Base-by-base conservation (phyloP, 2,113 vertebrate species). In the Oxyruncus cristatus region DNA sequence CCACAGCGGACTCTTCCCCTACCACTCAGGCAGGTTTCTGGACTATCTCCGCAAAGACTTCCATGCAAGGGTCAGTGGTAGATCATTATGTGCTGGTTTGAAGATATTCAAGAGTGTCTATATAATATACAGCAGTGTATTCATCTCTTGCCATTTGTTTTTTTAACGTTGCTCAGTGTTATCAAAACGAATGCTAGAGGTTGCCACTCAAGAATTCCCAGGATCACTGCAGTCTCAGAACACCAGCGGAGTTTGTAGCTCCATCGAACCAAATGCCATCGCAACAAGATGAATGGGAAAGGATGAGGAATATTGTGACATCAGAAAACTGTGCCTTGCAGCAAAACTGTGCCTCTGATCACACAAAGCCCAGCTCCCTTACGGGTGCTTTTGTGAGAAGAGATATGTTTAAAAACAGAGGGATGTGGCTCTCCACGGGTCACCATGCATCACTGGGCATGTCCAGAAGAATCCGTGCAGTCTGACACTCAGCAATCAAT, bases 371-470 rank as follows among this genome's bases (percentile, higher is more conserved):
- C 18, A 7, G 26, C 9, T 74, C 26, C 58, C 37, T 76, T 30
- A 19, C 20, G 44, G 30, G 16, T 11, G 52, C 26, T 12, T 24
- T 26, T 15, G 5, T 37, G 27, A 73, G 41, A 73, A 37, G 11
- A 82, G 21, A 62, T 0, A 3, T 12, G 11, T 30, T 58, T 23
- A 17, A 79, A 80, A 28, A 14, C 39, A 46, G 12, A 56, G 42
- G 22, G 49, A 79, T 5, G 28, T 9, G 46, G 17, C n/a, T 89
- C 27, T 55, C 10, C 44, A 14, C 11, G 18, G 24, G 14, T 23
- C 63, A 32, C 46, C 15, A 24, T 1, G 0, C 22, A 44, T 19
- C 20, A 8, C 14, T 28, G 30, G 33, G 6, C 26, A 53, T 0
- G 1, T 35, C 61, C 46, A 71, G 63, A 62, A 72, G 11, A 62